phyloP scores from a whole-genome alignment of 2,113 vertebrate species.

The Ornithorhynchus anatinus region DNA sequence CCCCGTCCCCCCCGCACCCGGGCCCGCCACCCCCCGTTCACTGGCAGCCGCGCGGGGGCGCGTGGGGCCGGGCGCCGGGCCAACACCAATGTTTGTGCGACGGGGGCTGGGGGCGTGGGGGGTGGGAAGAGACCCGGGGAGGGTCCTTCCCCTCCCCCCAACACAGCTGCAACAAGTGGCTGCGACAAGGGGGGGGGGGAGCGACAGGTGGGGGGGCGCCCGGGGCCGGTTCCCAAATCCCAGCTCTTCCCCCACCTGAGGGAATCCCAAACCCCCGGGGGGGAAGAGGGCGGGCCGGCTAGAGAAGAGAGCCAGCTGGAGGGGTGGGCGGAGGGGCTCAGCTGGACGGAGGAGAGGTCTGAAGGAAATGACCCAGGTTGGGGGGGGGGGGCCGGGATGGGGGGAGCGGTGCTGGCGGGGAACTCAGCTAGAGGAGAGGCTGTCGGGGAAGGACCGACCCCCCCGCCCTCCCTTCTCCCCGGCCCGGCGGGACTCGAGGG shows the following conservation, averaged over 20 bases:
- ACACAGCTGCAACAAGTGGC: constrained; percentile 40
- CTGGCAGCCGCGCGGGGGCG: constrained; percentile 63
- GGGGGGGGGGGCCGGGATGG: constrained; percentile 41
- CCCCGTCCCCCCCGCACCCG: background rate
- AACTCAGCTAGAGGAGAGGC: too few relatives aligned
- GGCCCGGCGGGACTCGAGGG: background rate
- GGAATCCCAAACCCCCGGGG: constrained; percentile 30
- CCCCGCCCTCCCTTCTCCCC: background rate
- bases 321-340: constrained; percentile 33
- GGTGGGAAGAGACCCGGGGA: background rate
- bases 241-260: constrained; percentile 1
- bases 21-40: constrained; percentile 44
- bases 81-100: constrained; percentile 55
- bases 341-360: constrained; percentile 48
- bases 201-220: constrained; percentile 67
- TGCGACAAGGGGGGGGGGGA: constrained; percentile 15
- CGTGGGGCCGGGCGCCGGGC: constrained; percentile 57
- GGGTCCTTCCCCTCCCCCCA: background rate
- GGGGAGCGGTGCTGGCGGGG: constrained; percentile 36
- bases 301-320: background rate
- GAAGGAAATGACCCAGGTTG: constrained; percentile 59
- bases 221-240: too few relatives aligned
- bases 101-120: constrained; percentile 13
- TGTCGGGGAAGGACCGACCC: too few relatives aligned
- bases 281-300: background rate